Evolutionary conservation across 2,113 vertebrate species (phyloP).

Genomic region (Baryphthengus martii): DNA sequence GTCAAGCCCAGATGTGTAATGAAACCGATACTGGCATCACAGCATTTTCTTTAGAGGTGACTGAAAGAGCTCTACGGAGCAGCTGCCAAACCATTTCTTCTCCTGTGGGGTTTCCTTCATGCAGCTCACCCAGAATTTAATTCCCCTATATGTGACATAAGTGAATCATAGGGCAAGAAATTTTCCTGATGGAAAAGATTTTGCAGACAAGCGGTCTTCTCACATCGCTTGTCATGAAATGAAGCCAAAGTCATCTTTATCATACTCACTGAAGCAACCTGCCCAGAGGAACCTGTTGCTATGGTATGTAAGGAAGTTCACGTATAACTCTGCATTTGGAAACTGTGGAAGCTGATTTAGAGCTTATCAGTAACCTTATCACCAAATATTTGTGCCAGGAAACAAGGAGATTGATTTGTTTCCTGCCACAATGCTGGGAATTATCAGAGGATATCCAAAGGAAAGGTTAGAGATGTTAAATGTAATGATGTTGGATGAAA

Average conservation of each 20-base stretch:
- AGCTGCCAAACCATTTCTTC: slow-evolving; percentile 17
- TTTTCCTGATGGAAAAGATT: background rate
- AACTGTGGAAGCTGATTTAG: background rate
- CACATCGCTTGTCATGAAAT: background rate
- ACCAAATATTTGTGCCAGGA: slow-evolving; percentile 1
- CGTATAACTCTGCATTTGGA: background rate
- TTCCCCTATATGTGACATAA: background rate
- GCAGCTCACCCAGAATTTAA: background rate
- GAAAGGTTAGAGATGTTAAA: background rate
- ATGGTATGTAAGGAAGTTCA: background rate
- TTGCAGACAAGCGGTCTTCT: background rate
- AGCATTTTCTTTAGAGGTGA: slow-evolving; percentile 27
- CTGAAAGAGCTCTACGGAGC: slow-evolving; percentile 18
- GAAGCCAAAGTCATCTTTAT: background rate
- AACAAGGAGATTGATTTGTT: background rate
- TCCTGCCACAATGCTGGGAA: background rate
- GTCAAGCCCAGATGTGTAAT: slow-evolving; percentile 55
- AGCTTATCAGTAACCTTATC: background rate
- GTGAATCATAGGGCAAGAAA: background rate
- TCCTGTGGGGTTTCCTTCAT: slow-evolving; percentile 30
- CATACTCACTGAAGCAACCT: background rate
- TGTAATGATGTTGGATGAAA: background rate
- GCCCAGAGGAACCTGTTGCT: slow-evolving; percentile 2
- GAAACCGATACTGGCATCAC: slow-evolving; percentile 11
- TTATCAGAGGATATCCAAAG: slow-evolving; percentile 28